Conservation (phyloP, 2,888 invertebrate genomes). For the Theodoxus fluviatilis region DNA sequence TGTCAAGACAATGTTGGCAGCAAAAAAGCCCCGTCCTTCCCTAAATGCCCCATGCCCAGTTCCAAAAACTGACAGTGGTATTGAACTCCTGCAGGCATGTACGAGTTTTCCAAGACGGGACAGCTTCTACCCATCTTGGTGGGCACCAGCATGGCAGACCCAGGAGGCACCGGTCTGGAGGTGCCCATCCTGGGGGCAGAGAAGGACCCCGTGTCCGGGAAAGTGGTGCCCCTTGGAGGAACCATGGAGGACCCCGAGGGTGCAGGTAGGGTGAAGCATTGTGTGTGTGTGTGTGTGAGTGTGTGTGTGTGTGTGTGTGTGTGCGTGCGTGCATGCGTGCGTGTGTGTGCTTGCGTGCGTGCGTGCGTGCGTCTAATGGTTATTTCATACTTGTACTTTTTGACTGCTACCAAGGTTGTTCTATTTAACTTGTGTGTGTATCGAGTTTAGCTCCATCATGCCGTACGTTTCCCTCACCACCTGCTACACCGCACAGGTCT, state of each 20-base stretch:
- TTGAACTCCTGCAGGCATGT: conserved; percentile 62
- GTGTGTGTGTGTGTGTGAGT: neutral
- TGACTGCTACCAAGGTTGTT: no score
- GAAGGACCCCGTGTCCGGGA: conserved; percentile 45
- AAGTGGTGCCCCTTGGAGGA: conserved; percentile 58
- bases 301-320: neutral
- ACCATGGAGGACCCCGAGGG: conserved; percentile 64
- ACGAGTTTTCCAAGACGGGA: conserved; percentile 58
- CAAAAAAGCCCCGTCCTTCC: no score
- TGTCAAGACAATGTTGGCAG: no score
- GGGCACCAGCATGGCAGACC: conserved; percentile 59
- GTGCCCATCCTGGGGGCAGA: conserved; percentile 61
- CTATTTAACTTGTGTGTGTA: no score
- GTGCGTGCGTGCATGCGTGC: neutral
- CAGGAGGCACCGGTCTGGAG: conserved; percentile 52
- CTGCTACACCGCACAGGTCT: conserved; percentile 44
- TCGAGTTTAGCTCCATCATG: neutral
- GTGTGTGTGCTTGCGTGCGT: no score
- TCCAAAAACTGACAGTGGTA: no score
- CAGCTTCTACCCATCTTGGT: conserved; percentile 62
- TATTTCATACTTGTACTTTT: no score
- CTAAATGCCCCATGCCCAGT: neutral
- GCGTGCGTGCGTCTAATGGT: no score
- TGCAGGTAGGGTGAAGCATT: conserved; percentile 41
- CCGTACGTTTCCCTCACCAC: neutral